phyloP scores from a whole-genome alignment of 2,113 vertebrate genomes.

The Ophiodon elongatus region DNA sequence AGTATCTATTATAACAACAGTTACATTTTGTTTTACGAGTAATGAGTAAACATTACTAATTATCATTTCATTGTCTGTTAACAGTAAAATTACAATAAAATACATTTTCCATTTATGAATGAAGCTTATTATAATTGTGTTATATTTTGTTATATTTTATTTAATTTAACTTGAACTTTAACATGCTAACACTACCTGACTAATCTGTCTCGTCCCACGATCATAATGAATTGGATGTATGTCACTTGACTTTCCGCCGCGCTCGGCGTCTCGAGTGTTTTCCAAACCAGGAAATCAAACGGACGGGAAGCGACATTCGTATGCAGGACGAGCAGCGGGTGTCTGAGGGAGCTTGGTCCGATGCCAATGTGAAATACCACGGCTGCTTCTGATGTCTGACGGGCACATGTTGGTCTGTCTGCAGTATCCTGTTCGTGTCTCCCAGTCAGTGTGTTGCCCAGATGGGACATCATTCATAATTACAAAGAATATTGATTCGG shows the following conservation, averaged over 20 bases:
- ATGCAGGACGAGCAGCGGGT: neutral
- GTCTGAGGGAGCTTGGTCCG: neutral
- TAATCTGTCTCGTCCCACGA: slow-evolving; percentile 19
- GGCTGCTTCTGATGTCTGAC: slow-evolving; percentile 34
- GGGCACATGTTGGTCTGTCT: slow-evolving; percentile 12
- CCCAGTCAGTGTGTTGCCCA: slow-evolving; percentile 13
- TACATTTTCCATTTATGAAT: no score
- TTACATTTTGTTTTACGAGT: no score
- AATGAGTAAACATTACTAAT: no score
- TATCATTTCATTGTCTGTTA: no score
- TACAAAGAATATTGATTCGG: neutral
- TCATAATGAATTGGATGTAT: neutral
- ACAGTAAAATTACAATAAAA: no score
- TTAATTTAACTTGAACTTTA: no score
- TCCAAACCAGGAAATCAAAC: slow-evolving; percentile 10
- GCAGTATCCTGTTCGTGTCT: slow-evolving; percentile 30
- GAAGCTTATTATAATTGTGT: no score
- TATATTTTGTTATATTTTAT: no score
- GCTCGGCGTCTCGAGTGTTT: neutral
- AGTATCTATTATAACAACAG: no score
- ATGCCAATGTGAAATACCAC: slow-evolving; percentile 1
- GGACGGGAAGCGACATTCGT: neutral
- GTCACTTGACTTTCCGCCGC: slow-evolving; percentile 7
- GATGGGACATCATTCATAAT: slow-evolving; percentile 18
- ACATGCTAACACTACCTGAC: neutral